These are phyloP conservation scores for Camponotus floridanus DNA, from an alignment of 1,140 invertebrate species.

Conservation along the genomic window DNA sequence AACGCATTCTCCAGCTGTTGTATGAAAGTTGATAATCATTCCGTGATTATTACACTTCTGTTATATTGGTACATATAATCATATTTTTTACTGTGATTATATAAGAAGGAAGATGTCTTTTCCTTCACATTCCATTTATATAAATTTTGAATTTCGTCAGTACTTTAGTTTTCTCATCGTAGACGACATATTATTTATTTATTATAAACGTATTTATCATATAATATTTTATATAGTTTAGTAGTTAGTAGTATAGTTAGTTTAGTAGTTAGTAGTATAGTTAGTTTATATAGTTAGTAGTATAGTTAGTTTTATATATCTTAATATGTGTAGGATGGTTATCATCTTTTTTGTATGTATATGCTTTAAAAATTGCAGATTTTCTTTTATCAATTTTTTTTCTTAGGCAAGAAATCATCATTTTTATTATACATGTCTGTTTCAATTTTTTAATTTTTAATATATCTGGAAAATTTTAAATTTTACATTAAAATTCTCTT, in stretches of 20 bases:
- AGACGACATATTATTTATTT: neutral
- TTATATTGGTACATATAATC: neutral
- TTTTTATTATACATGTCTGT: too few species aligned
- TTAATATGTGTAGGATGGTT: neutral
- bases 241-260: too few species aligned
- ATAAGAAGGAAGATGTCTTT: neutral
- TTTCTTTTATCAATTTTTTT: neutral
- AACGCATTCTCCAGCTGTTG: neutral
- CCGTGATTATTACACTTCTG: neutral
- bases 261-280: too few species aligned
- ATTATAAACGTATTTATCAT: too few species aligned
- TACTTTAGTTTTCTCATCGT: conserved; percentile 2
- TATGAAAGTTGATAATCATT: conserved; percentile 12
- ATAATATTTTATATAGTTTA: neutral
- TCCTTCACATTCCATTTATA: neutral
- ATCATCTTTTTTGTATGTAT: neutral
- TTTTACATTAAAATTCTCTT: neutral
- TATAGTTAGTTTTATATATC: too few species aligned
- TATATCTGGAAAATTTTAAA: neutral
- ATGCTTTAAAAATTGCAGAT: neutral
- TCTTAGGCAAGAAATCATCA: neutral
- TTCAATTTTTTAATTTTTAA: neutral
- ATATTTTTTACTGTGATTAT: neutral
- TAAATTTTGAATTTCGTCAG: neutral
- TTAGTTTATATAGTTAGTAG: too few species aligned